Base-by-base conservation (phyloP, 35 echinoderm and acorn worm genomes). In the Anneissia japonica region DNA sequence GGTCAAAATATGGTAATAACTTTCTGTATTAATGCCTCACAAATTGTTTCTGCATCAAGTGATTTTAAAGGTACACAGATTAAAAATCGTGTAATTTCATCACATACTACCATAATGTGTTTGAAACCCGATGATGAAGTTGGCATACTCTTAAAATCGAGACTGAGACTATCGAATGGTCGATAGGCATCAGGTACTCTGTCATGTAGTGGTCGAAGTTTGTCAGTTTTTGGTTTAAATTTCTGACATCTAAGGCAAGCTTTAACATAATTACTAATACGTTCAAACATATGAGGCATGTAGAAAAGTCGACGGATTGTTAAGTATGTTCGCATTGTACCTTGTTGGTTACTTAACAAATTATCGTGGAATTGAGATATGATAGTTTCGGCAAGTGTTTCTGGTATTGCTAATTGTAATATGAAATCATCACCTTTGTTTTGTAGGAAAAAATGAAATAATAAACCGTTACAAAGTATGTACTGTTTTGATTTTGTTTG, bases 121-220 rank as follows among this genome's bases (percentile, higher is more conserved):
- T 84, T 64, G 34, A 79, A 90, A 26, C 89, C 89, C 13, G 41
- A 56, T 35, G 38, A 14, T 38, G 82, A 90, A 46, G 72, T 74
- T n/a, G 89, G 82, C 89, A 85, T 85, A 10, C 82, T 79, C 31
- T 90, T 85, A 37, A 90, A 90, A 55, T 85, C 82, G 38, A 90
- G 82, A 72, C 89, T 85, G 14, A 90, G 77, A 10, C 38, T 76
- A 13, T 73, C 10, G 79, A 90, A 85, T 80, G 76, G 76, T 32
- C 41, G 40, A 77, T 81, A 90, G 0, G 37, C 0, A 43, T 85
- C 76, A 34, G 75, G 76, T 38, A 85, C 75, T 34, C 89, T 34
- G 19, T 37, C 46, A 37, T 90, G 82, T 79, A 41, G 85, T 31
- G 56, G 45, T 64, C 76, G 26, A 14, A 82, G 37, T 39, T 80